Conservation (phyloP, 2,113 vertebrate species). For the Corythoichthys intestinalis region DNA sequence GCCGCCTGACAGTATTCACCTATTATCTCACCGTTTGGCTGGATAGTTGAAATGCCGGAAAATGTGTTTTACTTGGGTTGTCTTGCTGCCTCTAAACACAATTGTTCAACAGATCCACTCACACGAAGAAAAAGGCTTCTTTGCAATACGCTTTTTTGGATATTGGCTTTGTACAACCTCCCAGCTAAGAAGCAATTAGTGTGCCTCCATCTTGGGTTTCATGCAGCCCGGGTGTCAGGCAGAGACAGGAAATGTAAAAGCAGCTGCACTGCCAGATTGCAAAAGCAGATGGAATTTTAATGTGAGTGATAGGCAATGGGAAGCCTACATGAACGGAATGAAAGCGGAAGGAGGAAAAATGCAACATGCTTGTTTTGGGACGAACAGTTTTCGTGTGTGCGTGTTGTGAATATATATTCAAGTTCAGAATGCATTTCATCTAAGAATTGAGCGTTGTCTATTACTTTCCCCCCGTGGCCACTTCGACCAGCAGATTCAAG, state of each 20-base stretch:
- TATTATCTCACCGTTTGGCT: not conserved
- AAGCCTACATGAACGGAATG: conserved; percentile 37
- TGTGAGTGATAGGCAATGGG: conserved; percentile 45
- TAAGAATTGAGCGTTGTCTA: not conserved
- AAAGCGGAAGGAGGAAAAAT: conserved; percentile 17
- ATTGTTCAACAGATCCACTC: conserved; percentile 1
- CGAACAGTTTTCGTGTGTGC: conserved; percentile 11
- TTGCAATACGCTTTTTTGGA: conserved; percentile 2
- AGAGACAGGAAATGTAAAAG: conserved; percentile 24
- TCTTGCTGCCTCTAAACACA: not conserved
- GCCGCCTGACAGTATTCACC: conserved; percentile 21
- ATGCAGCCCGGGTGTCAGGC: not conserved
- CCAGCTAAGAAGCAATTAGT: conserved; percentile 24
- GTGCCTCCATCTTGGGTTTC: conserved; percentile 24
- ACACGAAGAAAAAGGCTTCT: conserved; percentile 3
- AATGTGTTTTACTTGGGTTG: not conserved
- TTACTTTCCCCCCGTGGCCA: not conserved
- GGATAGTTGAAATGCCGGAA: not conserved
- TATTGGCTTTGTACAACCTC: conserved; percentile 7
- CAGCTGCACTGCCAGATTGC: conserved; percentile 45
- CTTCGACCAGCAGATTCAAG: conserved; percentile 10
- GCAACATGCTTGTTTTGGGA: conserved; percentile 2
- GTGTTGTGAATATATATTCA: conserved; percentile 15
- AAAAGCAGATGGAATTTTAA: conserved; percentile 58
- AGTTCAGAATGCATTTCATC: not conserved